Percentiles rank a stretch among this genome's conserved stretches.
Conservation (phyloP, 2,113 vertebrate genomes). For the Scytalopus superciliaris region DNA sequence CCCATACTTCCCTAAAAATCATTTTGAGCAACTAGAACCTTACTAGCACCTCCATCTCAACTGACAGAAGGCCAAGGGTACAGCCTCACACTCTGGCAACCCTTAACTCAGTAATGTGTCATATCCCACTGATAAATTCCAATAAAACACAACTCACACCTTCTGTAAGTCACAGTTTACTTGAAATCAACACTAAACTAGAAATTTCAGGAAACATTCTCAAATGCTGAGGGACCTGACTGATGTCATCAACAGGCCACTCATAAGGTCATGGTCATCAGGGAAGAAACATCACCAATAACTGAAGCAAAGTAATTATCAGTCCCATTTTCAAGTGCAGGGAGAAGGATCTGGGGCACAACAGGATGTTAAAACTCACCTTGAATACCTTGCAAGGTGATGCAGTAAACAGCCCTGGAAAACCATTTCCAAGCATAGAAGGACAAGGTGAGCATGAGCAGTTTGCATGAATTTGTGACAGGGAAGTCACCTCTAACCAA, state of each 20-base stretch:
- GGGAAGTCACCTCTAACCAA: not conserved
- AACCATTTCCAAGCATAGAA: not conserved
- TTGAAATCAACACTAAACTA: not conserved
- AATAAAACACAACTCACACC: not conserved
- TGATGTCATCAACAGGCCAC: not conserved
- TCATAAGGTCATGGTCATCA: not conserved
- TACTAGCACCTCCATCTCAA: not conserved
- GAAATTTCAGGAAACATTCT: not conserved
- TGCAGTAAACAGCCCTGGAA: not conserved
- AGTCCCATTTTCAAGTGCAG: not conserved
- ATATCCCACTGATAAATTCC: not conserved
- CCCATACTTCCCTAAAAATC: not conserved
- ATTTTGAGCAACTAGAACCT: not conserved
- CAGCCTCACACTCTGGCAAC: not conserved
- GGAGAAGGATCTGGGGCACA: not conserved
- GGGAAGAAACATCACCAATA: not conserved
- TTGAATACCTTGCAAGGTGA: not conserved
- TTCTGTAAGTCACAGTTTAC: not conserved
- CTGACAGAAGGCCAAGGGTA: not conserved
- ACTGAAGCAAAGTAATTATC: not conserved
- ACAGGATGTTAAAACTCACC: not conserved
- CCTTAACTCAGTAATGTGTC: not conserved
- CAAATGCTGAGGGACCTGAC: not conserved
- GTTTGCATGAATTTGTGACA: no score
- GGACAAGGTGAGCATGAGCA: not conserved